These are phyloP conservation scores for Sylvilagus bachmani DNA, from an alignment of 2,113 vertebrate species.

Conservation along the genomic window DNA sequence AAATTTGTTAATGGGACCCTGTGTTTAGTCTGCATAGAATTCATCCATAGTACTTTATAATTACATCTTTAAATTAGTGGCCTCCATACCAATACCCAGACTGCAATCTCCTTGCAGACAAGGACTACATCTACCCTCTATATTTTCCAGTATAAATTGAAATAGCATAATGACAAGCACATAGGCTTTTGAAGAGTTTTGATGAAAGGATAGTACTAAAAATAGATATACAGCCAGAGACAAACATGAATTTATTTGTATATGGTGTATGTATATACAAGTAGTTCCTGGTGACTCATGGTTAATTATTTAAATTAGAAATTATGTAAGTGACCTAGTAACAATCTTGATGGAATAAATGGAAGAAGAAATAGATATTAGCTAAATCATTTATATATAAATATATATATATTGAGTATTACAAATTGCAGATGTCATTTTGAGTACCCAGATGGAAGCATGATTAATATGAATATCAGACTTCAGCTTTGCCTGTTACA, in stretches of 20 bases:
- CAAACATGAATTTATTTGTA: background rate
- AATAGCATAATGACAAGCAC: background rate
- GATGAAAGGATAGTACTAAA: background rate
- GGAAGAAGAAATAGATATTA: background rate
- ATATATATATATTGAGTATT: background rate
- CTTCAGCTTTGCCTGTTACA: background rate
- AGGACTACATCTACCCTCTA: background rate
- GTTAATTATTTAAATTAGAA: background rate
- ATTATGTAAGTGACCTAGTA: background rate
- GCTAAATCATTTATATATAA: background rate
- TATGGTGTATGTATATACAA: background rate
- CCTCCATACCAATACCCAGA: background rate
- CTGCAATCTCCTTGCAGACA: background rate
- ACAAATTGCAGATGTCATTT: background rate
- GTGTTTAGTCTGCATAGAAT: background rate
- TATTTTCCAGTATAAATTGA: background rate
- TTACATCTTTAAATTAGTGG: background rate
- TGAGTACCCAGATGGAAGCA: background rate
- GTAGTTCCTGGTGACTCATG: background rate
- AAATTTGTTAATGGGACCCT: background rate
- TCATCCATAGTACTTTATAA: background rate
- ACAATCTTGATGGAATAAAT: background rate
- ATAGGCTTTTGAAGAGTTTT: background rate
- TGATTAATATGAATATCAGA: background rate
- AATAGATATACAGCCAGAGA: background rate